phyloP scores from a whole-genome alignment of 2,888 invertebrate species.

The Pollenia labialis region DNA sequence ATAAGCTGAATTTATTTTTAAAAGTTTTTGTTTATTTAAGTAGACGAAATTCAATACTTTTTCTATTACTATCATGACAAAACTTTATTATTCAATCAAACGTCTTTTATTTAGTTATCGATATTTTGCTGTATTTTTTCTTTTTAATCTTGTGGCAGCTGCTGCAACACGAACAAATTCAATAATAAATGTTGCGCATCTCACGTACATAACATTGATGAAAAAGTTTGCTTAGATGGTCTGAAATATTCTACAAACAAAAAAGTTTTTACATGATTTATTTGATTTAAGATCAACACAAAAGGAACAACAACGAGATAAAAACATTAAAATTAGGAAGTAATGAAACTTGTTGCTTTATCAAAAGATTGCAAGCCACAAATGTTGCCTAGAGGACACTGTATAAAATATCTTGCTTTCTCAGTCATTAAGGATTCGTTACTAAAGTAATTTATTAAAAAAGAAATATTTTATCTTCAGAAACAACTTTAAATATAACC shows the following conservation, averaged over 20 bases:
- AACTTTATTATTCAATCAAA: conserved; percentile 61
- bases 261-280: conserved; percentile 56
- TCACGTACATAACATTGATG: conserved; percentile 33
- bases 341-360: conserved; percentile 42
- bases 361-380: not conserved
- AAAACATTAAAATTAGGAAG: not conserved
- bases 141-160: conserved; percentile 6
- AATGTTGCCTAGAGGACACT: not conserved
- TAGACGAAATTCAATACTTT: not conserved
- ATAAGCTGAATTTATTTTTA: no score
- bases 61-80: not conserved
- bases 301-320: not conserved
- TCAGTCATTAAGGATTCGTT: no score
- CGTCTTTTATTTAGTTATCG: conserved; percentile 51
- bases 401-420: no score
- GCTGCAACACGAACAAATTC: not conserved
- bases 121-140: conserved; percentile 48
- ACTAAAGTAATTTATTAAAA: no score
- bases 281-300: conserved; percentile 9
- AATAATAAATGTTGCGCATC: not conserved
- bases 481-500: no score
- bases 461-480: no score
- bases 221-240: conserved; percentile 25
- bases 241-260: conserved; percentile 5
- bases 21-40: not conserved